These are phyloP conservation scores for Ctenosaura bakeri DNA, from an alignment of 2,797 vertebrate species.

Conservation along the genomic window DNA sequence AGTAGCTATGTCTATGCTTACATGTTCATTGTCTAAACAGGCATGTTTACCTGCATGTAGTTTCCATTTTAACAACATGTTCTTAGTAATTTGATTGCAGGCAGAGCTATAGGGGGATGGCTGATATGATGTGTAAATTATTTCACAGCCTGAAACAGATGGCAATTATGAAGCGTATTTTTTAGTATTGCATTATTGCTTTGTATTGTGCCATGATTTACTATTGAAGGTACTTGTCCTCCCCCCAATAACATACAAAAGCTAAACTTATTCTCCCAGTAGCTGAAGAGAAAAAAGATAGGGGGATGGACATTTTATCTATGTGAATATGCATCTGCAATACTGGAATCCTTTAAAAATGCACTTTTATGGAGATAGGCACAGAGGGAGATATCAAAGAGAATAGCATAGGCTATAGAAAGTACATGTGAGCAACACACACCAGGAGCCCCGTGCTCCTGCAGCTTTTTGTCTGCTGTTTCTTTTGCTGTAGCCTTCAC, in stretches of 20 bases:
- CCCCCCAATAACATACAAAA: constrained; percentile 8
- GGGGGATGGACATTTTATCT: background rate
- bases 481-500: background rate
- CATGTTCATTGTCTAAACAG: constrained; percentile 17
- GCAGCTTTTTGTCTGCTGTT: background rate
- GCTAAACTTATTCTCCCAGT: background rate
- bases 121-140: constrained; percentile 34
- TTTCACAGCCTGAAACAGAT: background rate
- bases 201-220: background rate
- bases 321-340: background rate
- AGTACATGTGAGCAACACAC: background rate
- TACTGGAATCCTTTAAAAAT: background rate
- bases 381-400: background rate
- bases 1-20: background rate
- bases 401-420: background rate
- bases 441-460: background rate
- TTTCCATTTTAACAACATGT: background rate
- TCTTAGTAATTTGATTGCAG: constrained; percentile 19
- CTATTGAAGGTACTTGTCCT: background rate
- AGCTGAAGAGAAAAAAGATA: background rate
- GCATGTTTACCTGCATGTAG: constrained; percentile 28
- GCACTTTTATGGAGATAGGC: background rate
- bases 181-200: constrained; percentile 21
- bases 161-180: constrained; percentile 39
- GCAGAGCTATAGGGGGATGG: constrained; percentile 3